phyloP scores from a whole-genome alignment of 2,888 invertebrate species.

The Drosophila mimica region DNA sequence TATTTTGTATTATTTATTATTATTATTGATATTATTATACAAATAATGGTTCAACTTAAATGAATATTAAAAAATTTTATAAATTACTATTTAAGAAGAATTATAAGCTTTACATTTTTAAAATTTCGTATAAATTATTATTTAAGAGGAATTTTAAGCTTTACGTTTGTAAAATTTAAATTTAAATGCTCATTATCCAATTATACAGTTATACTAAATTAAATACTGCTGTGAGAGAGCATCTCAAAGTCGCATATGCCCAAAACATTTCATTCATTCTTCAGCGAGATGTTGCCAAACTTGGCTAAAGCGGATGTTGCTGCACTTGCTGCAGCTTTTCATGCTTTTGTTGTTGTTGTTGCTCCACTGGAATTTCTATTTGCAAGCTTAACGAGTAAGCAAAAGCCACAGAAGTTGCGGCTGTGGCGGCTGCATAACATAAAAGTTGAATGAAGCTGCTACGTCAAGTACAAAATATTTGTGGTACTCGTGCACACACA shows the following conservation, averaged over 20 bases:
- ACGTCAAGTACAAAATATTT: conserved; percentile 35
- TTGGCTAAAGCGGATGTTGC: conserved; percentile 54
- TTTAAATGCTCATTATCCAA: neutral
- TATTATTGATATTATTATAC: no score
- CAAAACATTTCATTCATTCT: neutral
- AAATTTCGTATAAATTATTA: no score
- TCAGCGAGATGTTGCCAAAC: conserved; percentile 30
- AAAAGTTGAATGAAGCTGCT: conserved; percentile 53
- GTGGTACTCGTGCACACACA: conserved; percentile 16
- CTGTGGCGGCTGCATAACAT: conserved; percentile 38
- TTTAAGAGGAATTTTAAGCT: no score
- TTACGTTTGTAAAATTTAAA: no score
- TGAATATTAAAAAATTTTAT: no score
- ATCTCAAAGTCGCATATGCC: neutral
- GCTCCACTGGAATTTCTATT: conserved; percentile 52
- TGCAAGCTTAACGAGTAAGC: conserved; percentile 12
- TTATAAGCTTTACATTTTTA: no score
- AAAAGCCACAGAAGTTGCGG: conserved; percentile 43
- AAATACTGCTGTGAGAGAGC: neutral
- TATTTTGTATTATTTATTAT: no score
- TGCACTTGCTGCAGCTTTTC: conserved; percentile 45
- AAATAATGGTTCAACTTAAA: no score
- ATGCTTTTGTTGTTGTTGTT: conserved; percentile 10
- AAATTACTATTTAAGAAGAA: no score
- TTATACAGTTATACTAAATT: neutral